Conservation (phyloP, 2,113 vertebrate genomes). For the Camelus bactrianus region DNA sequence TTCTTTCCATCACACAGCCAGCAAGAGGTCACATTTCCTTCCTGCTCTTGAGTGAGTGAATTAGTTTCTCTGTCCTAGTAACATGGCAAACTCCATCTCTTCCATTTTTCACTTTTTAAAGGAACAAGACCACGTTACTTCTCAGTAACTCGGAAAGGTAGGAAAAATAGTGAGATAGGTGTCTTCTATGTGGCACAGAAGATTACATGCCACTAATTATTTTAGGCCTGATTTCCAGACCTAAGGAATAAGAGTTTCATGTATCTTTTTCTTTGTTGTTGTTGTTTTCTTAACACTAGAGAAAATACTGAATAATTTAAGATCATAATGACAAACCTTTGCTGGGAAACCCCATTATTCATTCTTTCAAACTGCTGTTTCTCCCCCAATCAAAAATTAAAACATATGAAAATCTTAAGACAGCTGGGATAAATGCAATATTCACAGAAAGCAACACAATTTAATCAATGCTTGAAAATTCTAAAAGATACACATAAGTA, state of each 20-base stretch:
- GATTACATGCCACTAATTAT: background rate
- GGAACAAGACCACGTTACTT: background rate
- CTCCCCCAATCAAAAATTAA: background rate
- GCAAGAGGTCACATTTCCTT: conserved; percentile 63
- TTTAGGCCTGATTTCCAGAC: conserved; percentile 6
- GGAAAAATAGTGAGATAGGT: background rate
- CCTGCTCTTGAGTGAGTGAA: conserved; percentile 61
- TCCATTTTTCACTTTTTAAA: conserved; percentile 60
- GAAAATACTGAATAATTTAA: conserved; percentile 47
- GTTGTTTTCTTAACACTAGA: background rate
- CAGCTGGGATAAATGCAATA: background rate
- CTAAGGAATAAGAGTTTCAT: background rate
- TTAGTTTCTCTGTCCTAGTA: conserved; percentile 32
- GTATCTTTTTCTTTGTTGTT: background rate
- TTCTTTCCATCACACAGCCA: background rate
- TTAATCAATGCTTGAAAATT: background rate
- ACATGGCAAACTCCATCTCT: background rate
- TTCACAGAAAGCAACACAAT: background rate
- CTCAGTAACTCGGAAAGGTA: background rate
- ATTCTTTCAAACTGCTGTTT: conserved; percentile 24
- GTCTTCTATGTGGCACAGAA: background rate
- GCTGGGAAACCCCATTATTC: background rate
- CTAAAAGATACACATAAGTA: conserved; percentile 6
- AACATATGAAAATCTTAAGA: background rate
- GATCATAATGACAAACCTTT: background rate